Conservation (phyloP, 2,797 vertebrate genomes). For the Anolis apletophallus region DNA sequence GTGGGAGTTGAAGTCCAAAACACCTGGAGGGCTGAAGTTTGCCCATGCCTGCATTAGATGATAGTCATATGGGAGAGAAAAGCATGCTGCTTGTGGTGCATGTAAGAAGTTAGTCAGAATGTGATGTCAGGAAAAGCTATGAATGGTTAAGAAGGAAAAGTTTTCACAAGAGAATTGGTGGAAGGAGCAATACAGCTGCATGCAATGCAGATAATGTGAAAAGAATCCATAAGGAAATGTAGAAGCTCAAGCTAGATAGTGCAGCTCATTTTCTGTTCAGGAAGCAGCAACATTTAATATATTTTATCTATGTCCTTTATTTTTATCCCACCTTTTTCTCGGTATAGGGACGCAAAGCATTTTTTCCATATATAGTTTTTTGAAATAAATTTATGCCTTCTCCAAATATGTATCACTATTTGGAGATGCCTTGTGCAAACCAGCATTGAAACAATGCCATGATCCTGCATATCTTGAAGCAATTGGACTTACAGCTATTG, state of each 20-base stretch:
- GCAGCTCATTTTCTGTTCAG: neutral
- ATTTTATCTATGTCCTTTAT: too few species aligned
- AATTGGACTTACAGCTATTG: too few species aligned
- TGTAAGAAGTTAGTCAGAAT: neutral
- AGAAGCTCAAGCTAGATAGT: too few species aligned
- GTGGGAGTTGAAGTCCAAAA: too few species aligned
- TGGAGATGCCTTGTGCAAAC: neutral
- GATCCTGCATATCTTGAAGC: neutral
- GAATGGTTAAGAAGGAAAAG: neutral
- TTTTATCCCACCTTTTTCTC: too few species aligned
- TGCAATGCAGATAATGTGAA: neutral
- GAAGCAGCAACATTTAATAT: neutral
- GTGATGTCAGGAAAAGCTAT: neutral
- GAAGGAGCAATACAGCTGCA: neutral
- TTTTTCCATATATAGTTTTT: neutral
- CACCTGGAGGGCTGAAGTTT: too few species aligned
- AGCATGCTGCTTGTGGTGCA: neutral
- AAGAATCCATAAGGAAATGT: neutral
- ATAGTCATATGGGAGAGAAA: neutral
- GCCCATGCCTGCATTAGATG: neutral
- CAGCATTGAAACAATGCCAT: neutral
- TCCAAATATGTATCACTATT: neutral
- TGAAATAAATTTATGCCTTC: neutral
- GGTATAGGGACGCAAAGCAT: too few species aligned
- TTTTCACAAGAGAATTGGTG: neutral